These are phyloP conservation scores for Progne subis DNA, from an alignment of 2,113 vertebrate species.

Conservation along the genomic window DNA sequence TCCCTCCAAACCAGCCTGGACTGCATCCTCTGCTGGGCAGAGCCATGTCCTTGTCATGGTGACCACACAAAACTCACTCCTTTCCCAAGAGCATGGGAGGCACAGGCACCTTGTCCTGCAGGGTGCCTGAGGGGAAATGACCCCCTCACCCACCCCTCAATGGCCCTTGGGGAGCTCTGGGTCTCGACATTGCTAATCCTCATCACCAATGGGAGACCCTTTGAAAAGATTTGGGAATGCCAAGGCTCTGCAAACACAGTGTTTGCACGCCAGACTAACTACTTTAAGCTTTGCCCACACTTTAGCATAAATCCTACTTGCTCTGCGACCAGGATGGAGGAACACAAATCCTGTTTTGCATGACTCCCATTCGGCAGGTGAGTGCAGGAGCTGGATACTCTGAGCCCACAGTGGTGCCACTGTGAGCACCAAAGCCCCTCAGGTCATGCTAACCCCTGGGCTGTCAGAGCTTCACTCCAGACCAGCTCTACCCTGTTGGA, in stretches of 20 bases:
- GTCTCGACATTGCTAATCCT: neutral
- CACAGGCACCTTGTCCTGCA: neutral
- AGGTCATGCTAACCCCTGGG: too few species aligned
- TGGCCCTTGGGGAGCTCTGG: neutral
- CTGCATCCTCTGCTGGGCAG: neutral
- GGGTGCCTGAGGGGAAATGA: neutral
- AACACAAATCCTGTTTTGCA: neutral
- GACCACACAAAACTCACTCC: neutral
- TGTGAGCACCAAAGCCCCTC: neutral
- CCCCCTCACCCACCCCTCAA: neutral
- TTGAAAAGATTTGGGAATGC: neutral
- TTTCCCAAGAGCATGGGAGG: rapidly evolving
- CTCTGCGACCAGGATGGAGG: neutral
- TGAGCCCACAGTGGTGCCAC: neutral
- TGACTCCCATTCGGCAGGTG: neutral
- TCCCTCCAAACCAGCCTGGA: rapidly evolving
- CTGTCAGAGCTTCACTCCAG: neutral
- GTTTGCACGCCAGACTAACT: neutral
- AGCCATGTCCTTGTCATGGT: rapidly evolving
- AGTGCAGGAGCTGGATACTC: neutral
- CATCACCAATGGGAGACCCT: neutral
- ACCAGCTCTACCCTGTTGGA: neutral
- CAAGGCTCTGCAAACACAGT: neutral
- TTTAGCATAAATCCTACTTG: neutral
- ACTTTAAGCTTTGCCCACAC: neutral